These are phyloP conservation scores for Harpalus rubripes DNA, from an alignment of 2,888 invertebrate species.

Conservation along the genomic window DNA sequence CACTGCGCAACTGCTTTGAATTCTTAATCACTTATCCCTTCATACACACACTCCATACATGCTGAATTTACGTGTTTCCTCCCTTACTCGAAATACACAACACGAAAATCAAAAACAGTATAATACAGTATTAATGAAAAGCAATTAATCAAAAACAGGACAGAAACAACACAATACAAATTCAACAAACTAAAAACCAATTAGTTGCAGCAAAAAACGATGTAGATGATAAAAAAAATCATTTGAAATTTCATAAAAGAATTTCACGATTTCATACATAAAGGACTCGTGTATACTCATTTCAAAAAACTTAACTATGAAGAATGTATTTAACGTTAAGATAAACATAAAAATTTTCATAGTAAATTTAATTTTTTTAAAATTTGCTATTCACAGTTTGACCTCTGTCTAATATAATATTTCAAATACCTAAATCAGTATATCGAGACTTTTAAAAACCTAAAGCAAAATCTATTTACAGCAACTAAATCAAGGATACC, in stretches of 20 bases:
- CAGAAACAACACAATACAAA: background rate
- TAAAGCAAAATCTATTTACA: too few relatives aligned
- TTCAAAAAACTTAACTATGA: too few relatives aligned
- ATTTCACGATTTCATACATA: too few relatives aligned
- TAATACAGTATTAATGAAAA: background rate
- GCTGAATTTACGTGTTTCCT: background rate
- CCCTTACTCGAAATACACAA: background rate
- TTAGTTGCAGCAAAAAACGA: background rate
- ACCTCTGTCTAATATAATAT: too few relatives aligned
- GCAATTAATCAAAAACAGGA: background rate
- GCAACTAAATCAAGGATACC: too few relatives aligned
- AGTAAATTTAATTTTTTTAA: too few relatives aligned
- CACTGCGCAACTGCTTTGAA: conserved; percentile 19
- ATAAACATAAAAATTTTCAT: too few relatives aligned
- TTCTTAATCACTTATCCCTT: conserved; percentile 14
- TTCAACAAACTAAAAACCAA: background rate
- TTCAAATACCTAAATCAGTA: too few relatives aligned
- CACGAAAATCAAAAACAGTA: background rate
- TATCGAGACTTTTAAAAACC: too few relatives aligned
- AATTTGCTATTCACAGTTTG: too few relatives aligned
- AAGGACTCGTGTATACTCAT: too few relatives aligned
- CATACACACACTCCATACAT: background rate
- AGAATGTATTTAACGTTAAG: too few relatives aligned
- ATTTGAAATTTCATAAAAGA: background rate
- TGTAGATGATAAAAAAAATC: background rate